Conservation (phyloP, 53 echinoderm and acorn worm species). For the Glandiceps talaboti region DNA sequence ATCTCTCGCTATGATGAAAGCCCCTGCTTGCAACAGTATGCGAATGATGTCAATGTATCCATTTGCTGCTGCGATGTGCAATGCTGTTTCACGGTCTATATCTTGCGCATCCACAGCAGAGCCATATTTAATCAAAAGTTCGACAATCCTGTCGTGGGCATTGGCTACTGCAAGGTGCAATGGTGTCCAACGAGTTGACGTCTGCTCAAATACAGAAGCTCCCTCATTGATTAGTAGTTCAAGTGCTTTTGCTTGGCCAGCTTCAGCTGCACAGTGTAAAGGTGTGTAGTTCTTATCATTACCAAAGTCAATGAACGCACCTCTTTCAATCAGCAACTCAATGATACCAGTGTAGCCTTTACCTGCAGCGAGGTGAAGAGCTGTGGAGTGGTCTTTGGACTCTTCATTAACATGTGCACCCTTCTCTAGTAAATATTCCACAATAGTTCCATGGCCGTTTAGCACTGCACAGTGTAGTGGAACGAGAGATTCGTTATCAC, state of each 20-base stretch:
- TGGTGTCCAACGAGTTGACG: not conserved
- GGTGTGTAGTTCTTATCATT: not conserved
- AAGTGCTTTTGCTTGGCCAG: not conserved
- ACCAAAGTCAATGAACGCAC: not conserved
- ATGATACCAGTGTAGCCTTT: not conserved
- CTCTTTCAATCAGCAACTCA: not conserved
- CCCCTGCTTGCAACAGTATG: not conserved
- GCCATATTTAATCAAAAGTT: not conserved
- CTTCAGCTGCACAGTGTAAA: not conserved
- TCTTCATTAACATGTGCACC: not conserved
- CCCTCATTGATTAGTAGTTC: not conserved
- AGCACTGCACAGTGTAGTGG: not conserved
- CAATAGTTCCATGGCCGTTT: not conserved
- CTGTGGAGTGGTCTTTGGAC: not conserved
- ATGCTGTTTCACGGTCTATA: not conserved
- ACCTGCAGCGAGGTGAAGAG: not conserved
- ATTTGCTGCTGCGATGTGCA: not conserved
- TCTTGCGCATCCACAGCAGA: not conserved
- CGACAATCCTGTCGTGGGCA: not conserved
- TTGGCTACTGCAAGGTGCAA: not conserved
- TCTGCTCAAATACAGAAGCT: not conserved
- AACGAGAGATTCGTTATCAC: not conserved
- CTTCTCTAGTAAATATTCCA: not conserved
- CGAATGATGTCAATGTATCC: not conserved
- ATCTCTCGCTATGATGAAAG: not conserved